These are phyloP conservation scores for Caenorhabditis panamensis DNA, from an alignment of 2,888 invertebrate species.

Conservation along the genomic window DNA sequence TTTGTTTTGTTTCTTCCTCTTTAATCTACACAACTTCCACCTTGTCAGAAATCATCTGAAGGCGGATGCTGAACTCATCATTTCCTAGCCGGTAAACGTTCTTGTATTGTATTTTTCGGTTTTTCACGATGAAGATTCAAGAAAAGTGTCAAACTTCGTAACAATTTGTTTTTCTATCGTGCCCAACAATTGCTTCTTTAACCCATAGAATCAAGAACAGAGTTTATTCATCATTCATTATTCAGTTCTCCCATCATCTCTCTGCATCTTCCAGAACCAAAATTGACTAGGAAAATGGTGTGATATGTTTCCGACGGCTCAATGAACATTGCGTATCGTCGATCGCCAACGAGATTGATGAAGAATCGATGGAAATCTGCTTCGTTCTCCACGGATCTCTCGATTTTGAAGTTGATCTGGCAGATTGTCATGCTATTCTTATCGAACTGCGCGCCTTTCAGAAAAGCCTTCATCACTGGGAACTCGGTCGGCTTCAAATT, in stretches of 20 bases:
- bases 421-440: slow-evolving; percentile 2
- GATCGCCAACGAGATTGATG: background rate
- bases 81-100: too few species aligned
- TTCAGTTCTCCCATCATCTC: background rate
- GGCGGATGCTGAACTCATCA: too few species aligned
- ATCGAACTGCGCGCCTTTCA: background rate
- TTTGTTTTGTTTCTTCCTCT: too few species aligned
- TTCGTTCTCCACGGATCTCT: background rate
- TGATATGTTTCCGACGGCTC: background rate
- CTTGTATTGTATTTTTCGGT: too few species aligned
- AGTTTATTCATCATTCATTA: too few species aligned
- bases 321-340: background rate
- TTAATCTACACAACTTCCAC: too few species aligned
- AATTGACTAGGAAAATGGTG: background rate
- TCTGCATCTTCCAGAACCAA: background rate
- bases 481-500: background rate
- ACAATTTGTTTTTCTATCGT: too few species aligned
- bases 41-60: too few species aligned
- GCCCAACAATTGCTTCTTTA: too few species aligned
- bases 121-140: too few species aligned
- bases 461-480: background rate
- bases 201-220: too few species aligned
- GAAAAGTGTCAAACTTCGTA: too few species aligned
- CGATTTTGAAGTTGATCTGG: slow-evolving; percentile 15
- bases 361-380: background rate